Conservation (phyloP, 2,113 vertebrate species). For the Turdus rufiventris region DNA sequence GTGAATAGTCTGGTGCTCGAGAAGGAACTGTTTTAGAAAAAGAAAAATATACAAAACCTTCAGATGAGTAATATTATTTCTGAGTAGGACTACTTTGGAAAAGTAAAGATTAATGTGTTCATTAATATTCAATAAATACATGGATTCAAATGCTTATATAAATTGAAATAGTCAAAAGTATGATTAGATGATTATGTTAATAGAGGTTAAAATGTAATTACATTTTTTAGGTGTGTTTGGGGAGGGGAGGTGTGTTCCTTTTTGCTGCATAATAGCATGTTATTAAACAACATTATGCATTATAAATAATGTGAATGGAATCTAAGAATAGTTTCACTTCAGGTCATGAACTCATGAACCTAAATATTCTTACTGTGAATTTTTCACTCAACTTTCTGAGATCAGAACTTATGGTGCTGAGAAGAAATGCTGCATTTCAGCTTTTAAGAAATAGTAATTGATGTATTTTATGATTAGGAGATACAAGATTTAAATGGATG, state of each 20-base stretch:
- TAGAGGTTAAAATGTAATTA: slow-evolving; percentile 18
- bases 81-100: background rate
- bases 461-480: background rate
- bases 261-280: background rate
- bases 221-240: background rate
- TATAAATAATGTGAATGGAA: background rate
- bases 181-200: slow-evolving; percentile 23
- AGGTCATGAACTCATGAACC: background rate
- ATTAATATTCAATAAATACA: slow-evolving; percentile 22
- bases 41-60: background rate
- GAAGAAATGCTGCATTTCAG: background rate
- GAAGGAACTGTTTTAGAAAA: slow-evolving; percentile 21
- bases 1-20: slow-evolving; percentile 2
- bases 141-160: slow-evolving; percentile 7
- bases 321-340: background rate
- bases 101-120: slow-evolving; percentile 9
- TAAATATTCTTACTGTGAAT: background rate
- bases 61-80: background rate
- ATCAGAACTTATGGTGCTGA: background rate
- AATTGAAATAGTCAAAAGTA: slow-evolving; percentile 25
- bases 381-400: background rate
- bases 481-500: background rate
- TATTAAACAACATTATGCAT: background rate
- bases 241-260: background rate
- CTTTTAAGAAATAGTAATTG: background rate